Conservation (phyloP, 2,797 vertebrate genomes). For the Fratercula arctica region DNA sequence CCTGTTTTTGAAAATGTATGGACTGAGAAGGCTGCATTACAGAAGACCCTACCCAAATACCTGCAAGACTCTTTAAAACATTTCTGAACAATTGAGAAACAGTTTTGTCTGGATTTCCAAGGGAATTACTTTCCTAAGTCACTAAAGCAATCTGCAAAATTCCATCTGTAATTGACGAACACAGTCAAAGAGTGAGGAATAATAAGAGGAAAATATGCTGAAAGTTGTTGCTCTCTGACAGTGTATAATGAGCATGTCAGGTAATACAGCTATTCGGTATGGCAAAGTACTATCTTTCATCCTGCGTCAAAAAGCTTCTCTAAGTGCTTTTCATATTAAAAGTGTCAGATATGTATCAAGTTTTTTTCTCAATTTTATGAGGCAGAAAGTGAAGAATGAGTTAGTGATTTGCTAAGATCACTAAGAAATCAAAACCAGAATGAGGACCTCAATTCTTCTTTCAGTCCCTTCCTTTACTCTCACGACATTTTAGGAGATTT, state of each 20-base stretch:
- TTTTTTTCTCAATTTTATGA: slow-evolving; percentile 36
- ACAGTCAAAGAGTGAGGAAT: not conserved
- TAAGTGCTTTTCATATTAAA: slow-evolving; percentile 66
- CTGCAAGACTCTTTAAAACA: not conserved
- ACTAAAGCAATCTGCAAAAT: slow-evolving; percentile 33
- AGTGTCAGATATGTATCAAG: slow-evolving; percentile 48
- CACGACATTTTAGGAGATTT: slow-evolving; percentile 8
- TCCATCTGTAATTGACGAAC: slow-evolving; percentile 29
- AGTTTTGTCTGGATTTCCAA: not conserved
- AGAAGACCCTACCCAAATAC: not conserved
- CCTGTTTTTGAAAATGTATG: not conserved
- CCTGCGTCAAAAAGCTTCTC: slow-evolving; percentile 53
- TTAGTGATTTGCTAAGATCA: slow-evolving; percentile 61
- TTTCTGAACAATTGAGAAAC: not conserved
- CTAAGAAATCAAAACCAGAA: slow-evolving; percentile 51
- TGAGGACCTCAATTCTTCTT: slow-evolving; percentile 29
- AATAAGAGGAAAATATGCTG: slow-evolving; percentile 48
- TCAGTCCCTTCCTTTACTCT: slow-evolving; percentile 17
- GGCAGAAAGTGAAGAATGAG: slow-evolving; percentile 60
- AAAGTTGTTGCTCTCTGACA: slow-evolving; percentile 55
- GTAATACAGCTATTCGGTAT: slow-evolving; percentile 44
- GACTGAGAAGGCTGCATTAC: not conserved
- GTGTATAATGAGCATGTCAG: slow-evolving; percentile 49
- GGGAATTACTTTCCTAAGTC: not conserved
- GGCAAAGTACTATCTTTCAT: slow-evolving; percentile 58